These are phyloP conservation scores for Drosophila persimilis DNA, from an alignment of 1,140 invertebrate genomes.

Conservation along the genomic window DNA sequence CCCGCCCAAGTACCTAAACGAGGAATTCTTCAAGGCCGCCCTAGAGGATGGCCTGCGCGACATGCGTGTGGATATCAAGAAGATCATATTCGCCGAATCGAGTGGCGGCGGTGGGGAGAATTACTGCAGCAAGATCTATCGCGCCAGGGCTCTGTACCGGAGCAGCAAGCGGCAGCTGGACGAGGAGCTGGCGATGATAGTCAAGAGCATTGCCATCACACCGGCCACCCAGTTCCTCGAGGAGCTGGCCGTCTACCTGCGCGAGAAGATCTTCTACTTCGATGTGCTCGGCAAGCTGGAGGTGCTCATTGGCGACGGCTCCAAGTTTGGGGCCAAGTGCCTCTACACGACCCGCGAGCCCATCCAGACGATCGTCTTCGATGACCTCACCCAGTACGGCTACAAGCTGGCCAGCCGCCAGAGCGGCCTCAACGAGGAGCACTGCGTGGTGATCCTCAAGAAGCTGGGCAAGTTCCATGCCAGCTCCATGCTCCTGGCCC, in stretches of 20 bases:
- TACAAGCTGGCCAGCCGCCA: slow-evolving; percentile 77
- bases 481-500: slow-evolving; percentile 72
- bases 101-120: slow-evolving; percentile 75
- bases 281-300: slow-evolving; percentile 78
- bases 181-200: slow-evolving; percentile 73
- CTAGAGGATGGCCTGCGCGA: slow-evolving; percentile 73
- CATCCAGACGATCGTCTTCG: slow-evolving; percentile 81
- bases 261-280: slow-evolving; percentile 79
- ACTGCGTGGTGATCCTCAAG: slow-evolving; percentile 68
- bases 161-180: slow-evolving; percentile 73
- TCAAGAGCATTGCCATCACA: slow-evolving; percentile 77
- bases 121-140: slow-evolving; percentile 80
- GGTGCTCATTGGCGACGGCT: slow-evolving; percentile 67
- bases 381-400: slow-evolving; percentile 78
- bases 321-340: slow-evolving; percentile 76
- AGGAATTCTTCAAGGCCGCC: slow-evolving; percentile 75
- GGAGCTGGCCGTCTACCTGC: slow-evolving; percentile 72
- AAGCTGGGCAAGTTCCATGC: slow-evolving; percentile 80
- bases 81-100: slow-evolving; percentile 70
- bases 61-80: slow-evolving; percentile 73
- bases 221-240: slow-evolving; percentile 80
- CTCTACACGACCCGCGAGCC: slow-evolving; percentile 73
- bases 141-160: slow-evolving; percentile 63
- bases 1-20: slow-evolving; percentile 72
- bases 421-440: slow-evolving; percentile 74